These are phyloP conservation scores for Salvelinus namaycush DNA, from an alignment of 2,113 vertebrate genomes.

Conservation along the genomic window DNA sequence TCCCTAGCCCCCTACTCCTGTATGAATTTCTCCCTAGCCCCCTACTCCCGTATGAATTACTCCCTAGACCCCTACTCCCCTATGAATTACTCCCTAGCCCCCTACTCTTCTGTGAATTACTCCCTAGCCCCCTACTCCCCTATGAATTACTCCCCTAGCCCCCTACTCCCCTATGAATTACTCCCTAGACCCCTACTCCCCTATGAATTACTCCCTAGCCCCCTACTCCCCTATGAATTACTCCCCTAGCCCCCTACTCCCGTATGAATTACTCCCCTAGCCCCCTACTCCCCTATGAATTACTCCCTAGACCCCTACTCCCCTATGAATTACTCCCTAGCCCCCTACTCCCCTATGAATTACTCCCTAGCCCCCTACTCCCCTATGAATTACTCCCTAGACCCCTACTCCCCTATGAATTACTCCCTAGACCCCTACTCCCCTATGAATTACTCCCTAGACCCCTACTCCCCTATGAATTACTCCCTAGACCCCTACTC, in stretches of 20 bases:
- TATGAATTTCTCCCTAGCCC: no score
- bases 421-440: slow-evolving; percentile 61
- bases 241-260: slow-evolving; percentile 22
- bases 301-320: slow-evolving; percentile 32
- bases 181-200: neutral
- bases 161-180: slow-evolving; percentile 27
- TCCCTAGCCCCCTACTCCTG: slow-evolving; percentile 8
- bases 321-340: no score
- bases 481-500: slow-evolving; percentile 7
- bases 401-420: slow-evolving; percentile 39
- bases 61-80: slow-evolving; percentile 25
- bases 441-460: neutral
- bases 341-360: no score
- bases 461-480: no score
- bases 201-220: no score
- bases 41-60: no score
- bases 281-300: neutral
- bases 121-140: no score
- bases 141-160: no score
- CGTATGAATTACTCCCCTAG: slow-evolving; percentile 40
- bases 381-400: no score
- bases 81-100: slow-evolving; percentile 49
- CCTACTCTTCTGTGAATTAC: neutral
- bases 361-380: no score
- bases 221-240: no score